Base-by-base conservation (phyloP, 1,140 invertebrate genomes). In the Magallana angulata region DNA sequence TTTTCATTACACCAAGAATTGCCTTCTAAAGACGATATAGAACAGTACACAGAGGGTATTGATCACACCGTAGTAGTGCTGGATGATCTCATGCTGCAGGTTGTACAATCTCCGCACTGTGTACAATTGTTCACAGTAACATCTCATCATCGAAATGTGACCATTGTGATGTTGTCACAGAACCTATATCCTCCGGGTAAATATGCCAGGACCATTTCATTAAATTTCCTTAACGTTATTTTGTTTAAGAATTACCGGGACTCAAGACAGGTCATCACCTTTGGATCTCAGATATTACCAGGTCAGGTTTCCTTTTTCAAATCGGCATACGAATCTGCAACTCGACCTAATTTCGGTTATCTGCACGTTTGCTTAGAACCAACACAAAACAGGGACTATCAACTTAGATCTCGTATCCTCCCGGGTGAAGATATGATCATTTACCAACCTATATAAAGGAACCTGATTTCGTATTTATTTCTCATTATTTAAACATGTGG, bases 211-310 rank as follows among this genome's bases (percentile, higher is more conserved):
- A 89, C 82, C 14, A 90, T 90, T 64, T 85, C 82, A 14, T 56
- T 90, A 18, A 88, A 90, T 84, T 86, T 76, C 62, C 64, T 71
- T 2, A 84, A 89, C 84, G 60, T 88, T 0, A 60, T 90, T 14
- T 82, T 90, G 57, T 88, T 90, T 80, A 85, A 82, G 11, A 90
- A 90, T 57, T 64, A 85, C 16, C 68, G 89, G 11, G 87, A 90
- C 87, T 56, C 85, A 16, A 36, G 86, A 82, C 87, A 88, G 36
- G 57, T 90, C 9, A 62, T 68, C 7, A 88, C 89, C 6, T 86
- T 88, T 64, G 89, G 87, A 30, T 80, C 85, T 9, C 89, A 88
- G 48, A 76, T 90, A 76, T 84, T 88, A 64, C 89, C 89, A 6
- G 80, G 80, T 7, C 68, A 68, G 30, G 62, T 16, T 36, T 24